These are phyloP conservation scores for Paralichthys olivaceus DNA, from an alignment of 2,113 vertebrate species.

Conservation along the genomic window DNA sequence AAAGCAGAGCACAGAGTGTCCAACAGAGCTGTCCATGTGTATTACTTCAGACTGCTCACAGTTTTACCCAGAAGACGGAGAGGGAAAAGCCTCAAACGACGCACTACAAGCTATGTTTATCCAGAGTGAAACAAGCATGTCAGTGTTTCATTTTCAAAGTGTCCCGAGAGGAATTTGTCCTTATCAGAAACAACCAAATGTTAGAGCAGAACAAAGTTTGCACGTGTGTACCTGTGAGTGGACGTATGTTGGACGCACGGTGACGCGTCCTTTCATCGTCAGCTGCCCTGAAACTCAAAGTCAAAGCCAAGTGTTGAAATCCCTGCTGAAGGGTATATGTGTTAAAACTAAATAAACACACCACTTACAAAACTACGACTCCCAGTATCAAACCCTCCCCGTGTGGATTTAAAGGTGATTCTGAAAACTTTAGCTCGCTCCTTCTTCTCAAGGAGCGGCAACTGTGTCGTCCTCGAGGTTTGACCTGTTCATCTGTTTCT, in stretches of 20 bases:
- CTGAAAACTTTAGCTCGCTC: too few species aligned
- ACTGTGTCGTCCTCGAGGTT: neutral
- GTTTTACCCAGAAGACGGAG: conserved; percentile 64
- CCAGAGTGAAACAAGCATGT: conserved; percentile 70
- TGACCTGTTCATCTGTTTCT: neutral
- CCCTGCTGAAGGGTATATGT: neutral
- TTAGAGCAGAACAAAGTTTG: neutral
- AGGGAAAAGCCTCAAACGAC: conserved; percentile 65
- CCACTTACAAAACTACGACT: neutral
- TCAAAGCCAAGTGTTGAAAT: neutral
- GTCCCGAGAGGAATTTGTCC: conserved; percentile 49
- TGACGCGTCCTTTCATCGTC: conserved; percentile 32
- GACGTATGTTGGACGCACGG: neutral
- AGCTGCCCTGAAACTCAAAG: conserved; percentile 19
- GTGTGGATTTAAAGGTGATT: neutral
- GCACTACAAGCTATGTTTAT: conserved; percentile 58
- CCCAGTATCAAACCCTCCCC: neutral
- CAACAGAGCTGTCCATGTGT: conserved; percentile 73
- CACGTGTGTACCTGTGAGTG: neutral
- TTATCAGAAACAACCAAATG: conserved; percentile 51
- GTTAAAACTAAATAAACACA: conserved; percentile 19
- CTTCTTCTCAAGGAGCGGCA: neutral
- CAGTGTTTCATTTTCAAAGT: conserved; percentile 66
- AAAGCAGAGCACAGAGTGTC: conserved; percentile 58
- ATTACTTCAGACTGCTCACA: conserved; percentile 76